Evolutionary conservation across 37 sponge, comb jelly and placozoan genomes (phyloP), one percentile per base, ranked within the genome.

Genomic region (Crambe crambe): DNA sequence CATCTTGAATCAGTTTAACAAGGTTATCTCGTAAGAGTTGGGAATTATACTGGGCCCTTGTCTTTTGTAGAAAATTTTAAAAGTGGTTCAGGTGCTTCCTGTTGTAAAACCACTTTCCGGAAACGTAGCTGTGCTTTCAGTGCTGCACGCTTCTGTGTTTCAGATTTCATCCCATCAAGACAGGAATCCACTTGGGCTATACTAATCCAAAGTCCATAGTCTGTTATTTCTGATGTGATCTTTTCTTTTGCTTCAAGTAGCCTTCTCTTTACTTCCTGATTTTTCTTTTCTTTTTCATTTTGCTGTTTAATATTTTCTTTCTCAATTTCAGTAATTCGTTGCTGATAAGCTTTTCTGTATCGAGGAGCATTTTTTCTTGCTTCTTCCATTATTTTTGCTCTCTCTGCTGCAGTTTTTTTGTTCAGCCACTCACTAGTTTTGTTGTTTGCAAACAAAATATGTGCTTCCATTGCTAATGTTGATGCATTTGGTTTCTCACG

Each of bases 361-460:
- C 10, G 5, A 21, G 84, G 59, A 10, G 42, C 84, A 4, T n/a
- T 25, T 42, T 44, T 51, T 6, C 70, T 18, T 32, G 86, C 79
- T 5, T 30, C 35, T 30, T 37, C 26, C 27, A 84, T 18, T 2
- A 84, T 2, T 37, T 1, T 22, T 22, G 66, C 27, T 31, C 1
- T 12, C 30, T 76, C 77, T 27, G 51, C 60, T 34, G 31, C 71
- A 70, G 77, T 21, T 34, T 84, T 67, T 10, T 37, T 15, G 0
- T 2, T 15, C 22, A 84, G 62, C 85, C 85, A 84, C 42, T 76
- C 77, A 20, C 36, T 42, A 38, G 85, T 84, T 57, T 84, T 75
- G 63, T 84, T 84, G 47, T 76, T 77, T 2, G 72, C 29, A 40
- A 77, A 84, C 32, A 84, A 18, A 3, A 84, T 77, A 37, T 58